Base-by-base conservation (phyloP, 2,113 vertebrate genomes). In the Anolis carolinensis region DNA sequence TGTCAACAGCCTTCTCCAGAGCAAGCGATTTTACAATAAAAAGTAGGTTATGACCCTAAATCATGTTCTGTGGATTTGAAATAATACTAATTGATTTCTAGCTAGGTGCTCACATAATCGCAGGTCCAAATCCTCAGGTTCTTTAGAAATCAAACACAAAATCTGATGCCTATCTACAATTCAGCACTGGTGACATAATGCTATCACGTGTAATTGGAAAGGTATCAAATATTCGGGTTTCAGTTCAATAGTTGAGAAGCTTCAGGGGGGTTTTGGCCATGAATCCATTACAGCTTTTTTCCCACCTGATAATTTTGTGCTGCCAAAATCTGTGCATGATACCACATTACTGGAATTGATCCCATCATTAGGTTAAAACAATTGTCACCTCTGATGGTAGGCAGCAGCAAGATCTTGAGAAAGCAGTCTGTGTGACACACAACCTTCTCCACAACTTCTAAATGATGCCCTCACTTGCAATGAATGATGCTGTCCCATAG, bases 41-140 rank as follows among this genome's bases (percentile, higher is more conserved):
- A 78, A 78, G 44, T 50, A 52, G 21, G n/a, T 52, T 84, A 68
- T 10, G 36, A 78, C 68, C 65, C n/a, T 78, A 77, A 84, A 21
- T 20, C 82, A 74, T 1, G 4, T 39, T 70, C 50, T 65, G 11
- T 65, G 59, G n/a, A 74, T 34, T 27, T 68, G 48, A n/a, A 44
- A 76, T 77, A 36, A 77, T 67, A 50, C 30, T 1, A 67, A 20
- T 21, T 77, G 59, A 77, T 21, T 34, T 44, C 83, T 65, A 32
- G 76, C n/a, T 65, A 67, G 76, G 23, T 63, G 55, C 13, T 63
- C 23, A 10, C 39, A 59, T 16, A 8, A 50, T 74, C 52, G 5
- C 32, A 39, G 14, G 59, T 34, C 18, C 18, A 74, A 59, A 62
- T 74, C 27, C 32, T 62, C 18, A 63, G n/a, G 34, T 75, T 83